Evolutionary conservation across 2,888 invertebrate genomes (phyloP).

Genomic region (Ceraclea dissimilis): DNA sequence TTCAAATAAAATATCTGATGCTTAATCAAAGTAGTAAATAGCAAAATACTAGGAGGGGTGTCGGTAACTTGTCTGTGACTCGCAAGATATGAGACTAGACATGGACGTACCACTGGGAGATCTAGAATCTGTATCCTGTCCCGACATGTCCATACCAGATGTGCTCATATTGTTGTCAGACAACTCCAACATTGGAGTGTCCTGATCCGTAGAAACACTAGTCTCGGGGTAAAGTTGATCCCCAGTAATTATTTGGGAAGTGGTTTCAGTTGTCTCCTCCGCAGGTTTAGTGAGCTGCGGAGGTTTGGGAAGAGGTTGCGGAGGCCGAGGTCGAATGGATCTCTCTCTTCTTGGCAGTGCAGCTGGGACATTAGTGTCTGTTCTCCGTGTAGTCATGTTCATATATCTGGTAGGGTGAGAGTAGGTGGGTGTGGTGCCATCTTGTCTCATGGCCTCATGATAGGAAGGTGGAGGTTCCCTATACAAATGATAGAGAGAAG

Average conservation of each 20-base stretch:
- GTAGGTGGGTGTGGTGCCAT: slow-evolving; percentile 20
- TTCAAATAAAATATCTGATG: no score
- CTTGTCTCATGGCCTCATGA: slow-evolving; percentile 24
- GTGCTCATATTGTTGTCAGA: slow-evolving; percentile 21
- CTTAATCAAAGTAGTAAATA: neutral
- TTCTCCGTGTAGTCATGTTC: slow-evolving; percentile 14
- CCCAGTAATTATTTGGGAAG: slow-evolving; percentile 12
- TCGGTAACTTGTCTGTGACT: slow-evolving; percentile 19
- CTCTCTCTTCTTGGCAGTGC: slow-evolving; percentile 16
- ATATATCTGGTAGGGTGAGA: slow-evolving; percentile 22
- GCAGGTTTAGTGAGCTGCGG: slow-evolving; percentile 17
- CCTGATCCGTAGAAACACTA: slow-evolving; percentile 12
- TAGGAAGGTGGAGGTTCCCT: slow-evolving; percentile 24
- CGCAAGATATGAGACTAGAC: slow-evolving; percentile 19
- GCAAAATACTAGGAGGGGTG: slow-evolving; percentile 14
- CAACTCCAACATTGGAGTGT: slow-evolving; percentile 23
- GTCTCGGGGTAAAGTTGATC: slow-evolving; percentile 23
- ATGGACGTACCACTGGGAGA: slow-evolving; percentile 21
- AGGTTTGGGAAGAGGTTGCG: slow-evolving; percentile 13
- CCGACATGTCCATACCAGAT: slow-evolving; percentile 12
- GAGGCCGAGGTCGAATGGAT: slow-evolving; percentile 5
- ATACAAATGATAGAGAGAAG: slow-evolving; percentile 22
- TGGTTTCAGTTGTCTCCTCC: slow-evolving; percentile 7
- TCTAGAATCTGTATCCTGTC: slow-evolving; percentile 16
- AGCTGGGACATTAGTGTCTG: slow-evolving; percentile 19